Base-by-base conservation (phyloP, 2,797 vertebrate species). In the Sebastes dallii region DNA sequence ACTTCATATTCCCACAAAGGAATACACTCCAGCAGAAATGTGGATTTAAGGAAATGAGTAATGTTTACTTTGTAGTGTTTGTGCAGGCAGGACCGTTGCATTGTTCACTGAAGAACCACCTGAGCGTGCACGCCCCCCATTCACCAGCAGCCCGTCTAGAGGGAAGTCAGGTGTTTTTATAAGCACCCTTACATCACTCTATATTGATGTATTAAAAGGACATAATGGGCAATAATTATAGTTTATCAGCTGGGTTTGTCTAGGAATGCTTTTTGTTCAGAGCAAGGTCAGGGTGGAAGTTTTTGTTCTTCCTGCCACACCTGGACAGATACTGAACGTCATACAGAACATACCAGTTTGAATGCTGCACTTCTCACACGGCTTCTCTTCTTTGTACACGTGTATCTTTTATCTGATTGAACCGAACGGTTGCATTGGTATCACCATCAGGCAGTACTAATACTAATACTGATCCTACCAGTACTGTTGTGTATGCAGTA, bases 11-110 rank as follows among this genome's bases (percentile, higher is more conserved):
- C 18, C 70, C 78, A 85, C 87, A 90, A 88, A 90, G 76, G 79
- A 82, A 82, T 84, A 76, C 65, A 42, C 85, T 83, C 42, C 82
- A 20, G 78, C 72, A 82, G 79, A 86, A 91, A 92, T 93, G 89
- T 76, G 73, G 85, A 80, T 82, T 85, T 80, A 82, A 90, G 91
- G 92, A 94, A 94, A 87, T 89, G 78, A 87, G 73, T 75, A 78
- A 90, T 93, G 91, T 94, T 94, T 89, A 65, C 78, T 90, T 75
- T 88, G 32, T 77, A 71, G 88, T 88, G 89, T 94, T 92, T 88
- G 75, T 91, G 73, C 73, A 85, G 87, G 59, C 86, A 62, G 61
- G 55, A 56, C 78, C 52, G 66, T 79, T 72, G 77, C 72, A 86
- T 89, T 94, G 93, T 94, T 93, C 86, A 36, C 8, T 70, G 39